These are phyloP conservation scores for Isaurus tuberculatus DNA, from an alignment of 92 coral and sea anemone genomes.

Conservation along the genomic window DNA sequence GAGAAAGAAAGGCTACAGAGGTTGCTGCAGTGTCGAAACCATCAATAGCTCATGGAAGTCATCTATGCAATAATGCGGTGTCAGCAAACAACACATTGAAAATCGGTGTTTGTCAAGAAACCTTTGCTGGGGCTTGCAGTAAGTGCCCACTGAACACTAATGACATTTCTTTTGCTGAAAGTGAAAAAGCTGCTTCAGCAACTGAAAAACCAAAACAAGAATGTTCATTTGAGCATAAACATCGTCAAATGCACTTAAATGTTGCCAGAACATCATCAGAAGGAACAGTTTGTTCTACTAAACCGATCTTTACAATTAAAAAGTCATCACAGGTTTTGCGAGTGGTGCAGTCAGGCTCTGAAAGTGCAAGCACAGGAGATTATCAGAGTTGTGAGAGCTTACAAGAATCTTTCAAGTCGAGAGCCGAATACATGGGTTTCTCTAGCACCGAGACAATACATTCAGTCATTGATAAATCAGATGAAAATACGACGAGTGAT, in stretches of 20 bases:
- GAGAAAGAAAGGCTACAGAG: not conserved
- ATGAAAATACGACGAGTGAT: not conserved
- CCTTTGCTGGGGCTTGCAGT: not conserved
- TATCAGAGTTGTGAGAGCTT: conserved; percentile 32
- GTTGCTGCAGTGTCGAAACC: not conserved
- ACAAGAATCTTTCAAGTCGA: conserved; percentile 5
- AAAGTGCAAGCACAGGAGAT: conserved; percentile 19
- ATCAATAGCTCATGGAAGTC: not conserved
- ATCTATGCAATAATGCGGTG: not conserved
- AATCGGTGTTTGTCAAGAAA: not conserved
- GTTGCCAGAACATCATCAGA: not conserved
- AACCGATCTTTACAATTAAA: not conserved
- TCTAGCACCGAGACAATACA: conserved; percentile 17
- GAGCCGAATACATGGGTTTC: conserved; percentile 1
- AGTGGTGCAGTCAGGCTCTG: conserved; percentile 2
- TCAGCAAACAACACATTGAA: not conserved
- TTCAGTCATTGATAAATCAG: not conserved
- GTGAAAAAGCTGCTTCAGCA: conserved; percentile 6
- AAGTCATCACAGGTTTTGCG: conserved; percentile 4
- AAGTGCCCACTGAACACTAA: conserved; percentile 8
- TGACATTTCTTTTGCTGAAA: conserved; percentile 15
- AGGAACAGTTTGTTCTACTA: not conserved
- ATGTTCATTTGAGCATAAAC: not conserved
- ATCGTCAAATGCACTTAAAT: not conserved
- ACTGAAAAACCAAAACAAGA: not conserved